A percentile compares a stretch with the other conserved stretches of the same genome.
Conservation (phyloP, 1,140 invertebrate species). For the Drosophila watanabei region DNA sequence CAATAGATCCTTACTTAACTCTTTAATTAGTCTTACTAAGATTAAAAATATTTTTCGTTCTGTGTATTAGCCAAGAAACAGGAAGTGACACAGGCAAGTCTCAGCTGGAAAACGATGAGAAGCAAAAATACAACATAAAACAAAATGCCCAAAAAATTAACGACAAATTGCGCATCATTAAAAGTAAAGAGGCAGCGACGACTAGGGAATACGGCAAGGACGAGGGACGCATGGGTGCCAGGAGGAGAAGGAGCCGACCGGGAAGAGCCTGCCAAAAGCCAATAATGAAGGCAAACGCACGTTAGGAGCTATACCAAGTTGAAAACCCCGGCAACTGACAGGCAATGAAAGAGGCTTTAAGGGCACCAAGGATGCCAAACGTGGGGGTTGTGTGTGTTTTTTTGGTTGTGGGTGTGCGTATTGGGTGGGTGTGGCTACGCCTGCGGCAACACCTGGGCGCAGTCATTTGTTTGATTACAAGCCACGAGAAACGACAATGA, state of each 20-base stretch:
- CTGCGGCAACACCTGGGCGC: conserved; percentile 64
- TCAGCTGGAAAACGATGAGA: conserved; percentile 60
- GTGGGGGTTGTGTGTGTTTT: neutral
- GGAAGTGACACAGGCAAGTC: conserved; percentile 24
- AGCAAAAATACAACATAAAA: conserved; percentile 74
- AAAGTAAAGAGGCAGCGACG: conserved; percentile 52
- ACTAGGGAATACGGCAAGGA: conserved; percentile 1
- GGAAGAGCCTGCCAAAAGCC: conserved; percentile 47
- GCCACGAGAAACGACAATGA: conserved; percentile 60
- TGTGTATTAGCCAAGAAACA: conserved; percentile 19
- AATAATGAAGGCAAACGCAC: conserved; percentile 50
- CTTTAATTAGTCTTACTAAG: no score
- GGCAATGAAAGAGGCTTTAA: conserved; percentile 46
- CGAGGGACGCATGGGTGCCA: neutral
- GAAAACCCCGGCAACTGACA: conserved; percentile 35
- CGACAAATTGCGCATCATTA: conserved; percentile 82
- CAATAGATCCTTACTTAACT: neutral
- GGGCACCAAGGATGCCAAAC: conserved; percentile 8
- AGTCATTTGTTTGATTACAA: conserved; percentile 82
- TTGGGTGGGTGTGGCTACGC: conserved; percentile 28
- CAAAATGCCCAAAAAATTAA: conserved; percentile 80
- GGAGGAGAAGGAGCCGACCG: neutral
- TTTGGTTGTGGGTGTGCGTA: neutral
- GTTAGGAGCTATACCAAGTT: conserved; percentile 32
- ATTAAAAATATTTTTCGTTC: neutral